Evolutionary conservation across 2,113 vertebrate genomes (phyloP).

Genomic region (Pagrus major): DNA sequence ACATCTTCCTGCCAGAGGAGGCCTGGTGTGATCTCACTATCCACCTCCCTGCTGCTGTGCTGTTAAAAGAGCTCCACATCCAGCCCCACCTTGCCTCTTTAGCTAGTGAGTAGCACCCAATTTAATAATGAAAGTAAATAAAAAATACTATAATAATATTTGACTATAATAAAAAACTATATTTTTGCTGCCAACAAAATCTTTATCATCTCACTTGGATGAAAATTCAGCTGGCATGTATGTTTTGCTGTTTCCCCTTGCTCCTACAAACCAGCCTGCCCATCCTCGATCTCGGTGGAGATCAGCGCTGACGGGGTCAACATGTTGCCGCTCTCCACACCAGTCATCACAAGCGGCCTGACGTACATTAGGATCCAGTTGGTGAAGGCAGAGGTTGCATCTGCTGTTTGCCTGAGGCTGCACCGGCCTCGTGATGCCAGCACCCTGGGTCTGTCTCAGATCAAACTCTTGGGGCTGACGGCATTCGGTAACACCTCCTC

Average conservation of each 20-base stretch:
- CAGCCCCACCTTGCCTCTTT: conserved; percentile 98
- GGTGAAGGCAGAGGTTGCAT: conserved; percentile 97
- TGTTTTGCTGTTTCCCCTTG: not conserved
- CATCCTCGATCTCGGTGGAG: conserved; percentile 98
- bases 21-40: conserved; percentile 99
- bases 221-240: not conserved
- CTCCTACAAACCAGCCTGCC: conserved; percentile 87
- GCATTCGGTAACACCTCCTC: conserved; percentile 98
- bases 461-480: conserved; percentile 96
- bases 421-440: conserved; percentile 97
- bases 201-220: not conserved
- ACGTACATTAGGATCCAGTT: conserved; percentile 99
- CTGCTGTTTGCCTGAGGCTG: conserved; percentile 95
- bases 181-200: not conserved
- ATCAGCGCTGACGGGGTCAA: conserved; percentile 97
- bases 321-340: conserved; percentile 97
- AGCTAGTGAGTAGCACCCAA: conserved; percentile 88
- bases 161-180: no score
- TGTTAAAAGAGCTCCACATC: conserved; percentile 98
- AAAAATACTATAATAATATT: no score
- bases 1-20: conserved; percentile 97
- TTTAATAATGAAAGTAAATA: not conserved
- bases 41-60: conserved; percentile 95
- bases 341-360: conserved; percentile 95
- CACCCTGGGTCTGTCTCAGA: conserved; percentile 96